Conservation (phyloP, 2,888 invertebrate species). For the Apocheima hispidaria region DNA sequence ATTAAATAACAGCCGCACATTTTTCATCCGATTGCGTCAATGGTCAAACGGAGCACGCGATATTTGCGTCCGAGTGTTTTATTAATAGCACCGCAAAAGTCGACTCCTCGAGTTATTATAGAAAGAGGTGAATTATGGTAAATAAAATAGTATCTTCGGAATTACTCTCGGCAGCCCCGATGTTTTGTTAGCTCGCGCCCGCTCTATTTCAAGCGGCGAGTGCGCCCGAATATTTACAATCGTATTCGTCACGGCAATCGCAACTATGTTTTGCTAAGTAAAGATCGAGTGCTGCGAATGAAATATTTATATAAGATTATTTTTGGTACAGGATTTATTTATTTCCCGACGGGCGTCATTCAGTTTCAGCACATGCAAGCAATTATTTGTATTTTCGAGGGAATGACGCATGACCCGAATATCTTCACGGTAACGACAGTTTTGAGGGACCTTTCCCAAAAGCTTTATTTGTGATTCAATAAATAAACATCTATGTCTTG, state of each 20-base stretch:
- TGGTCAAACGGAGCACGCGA: constrained; percentile 77
- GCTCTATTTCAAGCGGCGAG: constrained; percentile 66
- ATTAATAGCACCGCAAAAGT: constrained; percentile 80
- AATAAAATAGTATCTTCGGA: constrained; percentile 77
- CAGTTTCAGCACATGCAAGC: constrained; percentile 75
- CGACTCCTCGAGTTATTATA: constrained; percentile 80
- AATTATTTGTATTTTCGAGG: constrained; percentile 72
- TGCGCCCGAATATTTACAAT: constrained; percentile 77
- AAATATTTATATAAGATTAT: constrained; percentile 79
- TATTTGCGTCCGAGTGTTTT: constrained; percentile 79
- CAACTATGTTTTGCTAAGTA: constrained; percentile 77
- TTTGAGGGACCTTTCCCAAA: constrained; percentile 49
- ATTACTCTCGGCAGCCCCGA: constrained; percentile 64
- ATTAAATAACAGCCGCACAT: constrained; percentile 80
- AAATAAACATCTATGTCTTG: constrained; percentile 25
- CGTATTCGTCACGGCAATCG: constrained; percentile 73
- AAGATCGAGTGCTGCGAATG: constrained; percentile 67
- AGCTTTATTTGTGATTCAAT: constrained; percentile 35
- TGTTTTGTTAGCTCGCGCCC: constrained; percentile 68
- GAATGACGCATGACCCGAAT: constrained; percentile 78
- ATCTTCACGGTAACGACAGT: constrained; percentile 61
- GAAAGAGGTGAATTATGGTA: constrained; percentile 76
- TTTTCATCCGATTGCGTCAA: constrained; percentile 84
- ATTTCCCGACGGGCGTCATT: constrained; percentile 73
- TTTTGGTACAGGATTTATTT: constrained; percentile 72